Conservation (phyloP, 2,113 vertebrate species). For the Scopus umbretta region DNA sequence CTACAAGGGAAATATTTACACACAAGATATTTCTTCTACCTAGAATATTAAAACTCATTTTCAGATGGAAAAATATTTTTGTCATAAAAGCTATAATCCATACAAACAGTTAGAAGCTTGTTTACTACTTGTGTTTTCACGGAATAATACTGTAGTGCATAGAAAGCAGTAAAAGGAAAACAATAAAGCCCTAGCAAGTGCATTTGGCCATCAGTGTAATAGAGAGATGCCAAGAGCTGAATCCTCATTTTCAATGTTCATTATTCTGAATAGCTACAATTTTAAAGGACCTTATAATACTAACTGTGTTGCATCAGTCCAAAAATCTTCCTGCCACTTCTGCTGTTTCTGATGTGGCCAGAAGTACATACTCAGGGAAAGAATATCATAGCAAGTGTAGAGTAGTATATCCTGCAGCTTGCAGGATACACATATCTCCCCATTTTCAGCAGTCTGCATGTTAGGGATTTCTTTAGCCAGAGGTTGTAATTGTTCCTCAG, state of each 20-base stretch:
- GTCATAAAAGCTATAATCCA: not conserved
- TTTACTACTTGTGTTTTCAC: not conserved
- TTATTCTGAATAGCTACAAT: not conserved
- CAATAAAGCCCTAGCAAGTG: not conserved
- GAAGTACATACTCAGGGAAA: not conserved
- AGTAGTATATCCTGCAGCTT: not conserved
- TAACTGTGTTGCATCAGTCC: not conserved
- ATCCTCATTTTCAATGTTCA: not conserved
- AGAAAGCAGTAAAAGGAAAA: not conserved
- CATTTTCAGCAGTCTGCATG: not conserved
- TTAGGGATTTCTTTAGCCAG: not conserved
- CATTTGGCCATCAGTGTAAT: not conserved
- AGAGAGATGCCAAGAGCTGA: not conserved
- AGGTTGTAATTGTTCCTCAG: not conserved
- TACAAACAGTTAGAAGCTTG: not conserved
- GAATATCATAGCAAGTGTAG: not conserved
- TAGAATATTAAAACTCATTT: not conserved
- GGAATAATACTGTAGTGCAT: not conserved
- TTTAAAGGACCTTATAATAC: not conserved
- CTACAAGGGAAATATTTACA: not conserved
- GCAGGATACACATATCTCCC: no score
- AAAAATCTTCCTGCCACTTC: not conserved
- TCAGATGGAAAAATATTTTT: not conserved
- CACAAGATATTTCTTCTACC: not conserved
- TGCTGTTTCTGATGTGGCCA: not conserved